Evolutionary conservation across 1,140 invertebrate genomes (phyloP).

Genomic region (Argopecten irradians): DNA sequence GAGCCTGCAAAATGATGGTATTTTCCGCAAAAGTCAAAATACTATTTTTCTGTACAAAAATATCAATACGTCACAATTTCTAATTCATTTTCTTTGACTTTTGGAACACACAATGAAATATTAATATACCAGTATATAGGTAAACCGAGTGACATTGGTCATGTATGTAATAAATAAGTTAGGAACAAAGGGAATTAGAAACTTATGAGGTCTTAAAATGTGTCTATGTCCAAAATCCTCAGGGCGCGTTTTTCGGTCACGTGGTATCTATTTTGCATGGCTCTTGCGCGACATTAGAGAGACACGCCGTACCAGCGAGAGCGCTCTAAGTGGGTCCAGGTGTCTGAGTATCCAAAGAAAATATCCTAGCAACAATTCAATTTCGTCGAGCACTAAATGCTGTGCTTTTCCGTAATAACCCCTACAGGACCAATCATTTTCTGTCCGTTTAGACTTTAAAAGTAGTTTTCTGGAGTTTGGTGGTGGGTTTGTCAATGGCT

Average conservation of each 20-base stretch:
- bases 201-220: background rate
- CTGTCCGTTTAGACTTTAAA: background rate
- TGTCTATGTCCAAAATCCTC: background rate
- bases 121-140: background rate
- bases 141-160: background rate
- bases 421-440: background rate
- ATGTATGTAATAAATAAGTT: background rate
- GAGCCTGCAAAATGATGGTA: too few species aligned
- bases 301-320: background rate
- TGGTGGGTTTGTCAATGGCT: too few species aligned
- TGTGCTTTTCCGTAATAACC: background rate
- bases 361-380: background rate
- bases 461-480: too few species aligned
- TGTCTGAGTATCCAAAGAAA: background rate
- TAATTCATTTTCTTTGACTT: too few species aligned
- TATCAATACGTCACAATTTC: too few species aligned
- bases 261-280: background rate
- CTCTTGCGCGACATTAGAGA: background rate
- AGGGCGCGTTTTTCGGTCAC: background rate
- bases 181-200: background rate
- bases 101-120: too few species aligned
- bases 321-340: background rate
- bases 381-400: background rate
- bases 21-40: too few species aligned
- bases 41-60: too few species aligned